Evolutionary conservation across 1,140 invertebrate genomes (phyloP), one percentile per base, ranked within the genome.

Genomic region (Frieseomelitta varia): DNA sequence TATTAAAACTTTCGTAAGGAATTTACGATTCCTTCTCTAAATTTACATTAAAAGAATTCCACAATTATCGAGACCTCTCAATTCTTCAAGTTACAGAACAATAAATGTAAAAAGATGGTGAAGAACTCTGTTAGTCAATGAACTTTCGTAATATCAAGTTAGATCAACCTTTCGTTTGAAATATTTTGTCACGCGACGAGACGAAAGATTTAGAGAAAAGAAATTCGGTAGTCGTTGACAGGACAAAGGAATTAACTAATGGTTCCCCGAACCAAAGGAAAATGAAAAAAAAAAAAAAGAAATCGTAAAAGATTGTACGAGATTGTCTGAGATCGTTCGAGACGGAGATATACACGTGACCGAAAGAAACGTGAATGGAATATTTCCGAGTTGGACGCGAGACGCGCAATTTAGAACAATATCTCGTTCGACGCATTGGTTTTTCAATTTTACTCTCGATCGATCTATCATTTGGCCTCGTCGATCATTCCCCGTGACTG

Each of bases 391-490:
- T 39, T 51, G 8, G 51, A 71, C 30, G 17, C 55, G n/a, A 27
- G 63, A 34, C 14, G 15, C 47, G 27, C 61, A 78, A 79, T 79
- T 79, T 79, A 65, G 75, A 72, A 79, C 56, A 47, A 73, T 73
- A 39, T 58, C 27, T 4, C 61, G 69, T 30, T 34, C 39, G 30
- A 27, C 19, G 34, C 51, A 19, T 68, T 30, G 51, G 24, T 75
- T 79, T 79, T 72, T 24, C 47, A 39, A 72, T 79, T 79, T 79
- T 84, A 51, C 53, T 39, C 58, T 14, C 56, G 68, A 84, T 84
- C 77, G 77, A 84, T 84, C 73, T 55, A 78, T 79, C 77, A 65
- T 80, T 80, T 80, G 58, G 47, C 77, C 77, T 80, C 77, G 69
- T 56, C 77, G 77, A 84, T 84, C 68, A 67, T 82, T 68, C 61